Base-by-base conservation (phyloP, 2,113 vertebrate species). In the Ammodytes dubius region DNA sequence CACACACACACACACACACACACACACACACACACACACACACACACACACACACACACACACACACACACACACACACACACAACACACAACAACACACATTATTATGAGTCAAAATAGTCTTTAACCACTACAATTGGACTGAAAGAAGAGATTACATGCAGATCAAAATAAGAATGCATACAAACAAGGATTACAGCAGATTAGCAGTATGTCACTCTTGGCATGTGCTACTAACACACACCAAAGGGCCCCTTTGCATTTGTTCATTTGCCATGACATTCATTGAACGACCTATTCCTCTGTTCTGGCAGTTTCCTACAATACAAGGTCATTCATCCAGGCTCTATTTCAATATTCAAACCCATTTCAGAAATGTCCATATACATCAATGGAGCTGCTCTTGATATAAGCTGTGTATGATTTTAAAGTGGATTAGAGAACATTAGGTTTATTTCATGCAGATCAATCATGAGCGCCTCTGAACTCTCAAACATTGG, bases 161-260 rank as follows among this genome's bases (percentile, higher is more conserved):
- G 13, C 74, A 85, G 90, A 93, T 92, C 89, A 90, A 79, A 91
- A 82, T 75, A 88, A 84, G 76, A 92, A 86, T 73, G 65, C 77
- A 89, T 72, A 81, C 82, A 88, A 88, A 86, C 77, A 79, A 27
- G 79, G 87, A 90, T 93, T 89, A 92, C 14, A 65, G 58, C 80
- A 77, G 86, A 92, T 92, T 87, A 91, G 57, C 81, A 88, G 89
- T 78, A 87, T 81, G 78, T 88, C 83, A 87, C 66, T 69, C 13
- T 64, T 84, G 87, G 81, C 59, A 46, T 70, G 43, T 70, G 19
- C 42, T 70, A 57, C 54, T 52, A 63, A 83, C 35, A 50, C 46
- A 54, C 43, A 47, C 49, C 49, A 72, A 69, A 54, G 17, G 19
- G 35, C 63, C 76, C 50, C 40, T 49, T 49, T 63, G 27, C 47